Percentiles rank a stretch among this genome's conserved stretches.
These are phyloP conservation scores for Eristalis intricaria DNA, from an alignment of 2,888 invertebrate genomes.

Conservation along the genomic window DNA sequence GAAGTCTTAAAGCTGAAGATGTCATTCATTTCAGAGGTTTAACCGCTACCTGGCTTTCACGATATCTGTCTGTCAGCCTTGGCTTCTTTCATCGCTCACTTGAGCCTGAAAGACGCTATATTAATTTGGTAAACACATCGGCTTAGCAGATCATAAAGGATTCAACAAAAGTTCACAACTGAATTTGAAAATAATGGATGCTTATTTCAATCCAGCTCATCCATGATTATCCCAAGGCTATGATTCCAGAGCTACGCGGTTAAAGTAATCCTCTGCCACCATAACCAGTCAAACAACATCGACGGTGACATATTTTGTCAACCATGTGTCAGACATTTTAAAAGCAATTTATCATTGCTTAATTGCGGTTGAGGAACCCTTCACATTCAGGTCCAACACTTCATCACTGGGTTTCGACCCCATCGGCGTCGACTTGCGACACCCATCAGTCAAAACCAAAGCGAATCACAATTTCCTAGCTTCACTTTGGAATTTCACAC, in stretches of 20 bases:
- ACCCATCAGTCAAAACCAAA: constrained; percentile 56
- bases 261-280: background rate
- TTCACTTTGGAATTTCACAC: constrained; percentile 55
- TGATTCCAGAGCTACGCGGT: too few species aligned
- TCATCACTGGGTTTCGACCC: constrained; percentile 23
- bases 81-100: too few species aligned
- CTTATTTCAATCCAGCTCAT: background rate
- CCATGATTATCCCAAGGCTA: background rate
- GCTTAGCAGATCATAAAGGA: too few species aligned
- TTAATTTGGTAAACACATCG: too few species aligned
- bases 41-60: too few species aligned
- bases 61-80: too few species aligned
- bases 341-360: constrained; percentile 66
- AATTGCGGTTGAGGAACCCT: constrained; percentile 59
- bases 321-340: constrained; percentile 58
- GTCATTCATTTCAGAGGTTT: too few species aligned
- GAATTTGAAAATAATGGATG: too few species aligned
- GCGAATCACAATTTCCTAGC: constrained; percentile 55
- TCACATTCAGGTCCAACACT: constrained; percentile 59
- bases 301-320: constrained; percentile 59
- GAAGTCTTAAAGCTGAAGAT: too few species aligned
- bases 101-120: too few species aligned
- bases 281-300: constrained; percentile 28
- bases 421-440: constrained; percentile 35
- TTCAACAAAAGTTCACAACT: too few species aligned